Conservation (phyloP, 1,140 invertebrate species). For the Dufourea novaeangliae region DNA sequence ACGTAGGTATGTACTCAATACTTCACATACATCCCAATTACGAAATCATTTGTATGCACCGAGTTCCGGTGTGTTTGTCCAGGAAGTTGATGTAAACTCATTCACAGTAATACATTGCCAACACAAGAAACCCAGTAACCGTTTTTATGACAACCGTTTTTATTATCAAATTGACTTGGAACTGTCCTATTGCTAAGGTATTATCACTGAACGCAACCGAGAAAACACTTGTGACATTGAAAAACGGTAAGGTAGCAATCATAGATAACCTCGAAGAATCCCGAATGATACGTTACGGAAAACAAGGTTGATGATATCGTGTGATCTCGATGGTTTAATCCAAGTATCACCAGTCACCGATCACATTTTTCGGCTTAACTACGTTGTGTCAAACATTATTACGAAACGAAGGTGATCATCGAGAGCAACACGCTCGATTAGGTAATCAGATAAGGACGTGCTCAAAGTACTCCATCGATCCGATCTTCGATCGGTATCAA, state of each 20-base stretch:
- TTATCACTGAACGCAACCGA: not conserved
- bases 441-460: conserved; percentile 21
- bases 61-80: too few species aligned
- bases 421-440: not conserved
- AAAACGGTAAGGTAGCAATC: not conserved
- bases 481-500: conserved; percentile 13
- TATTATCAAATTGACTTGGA: too few species aligned
- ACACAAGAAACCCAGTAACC: too few species aligned
- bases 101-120: too few species aligned
- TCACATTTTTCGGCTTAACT: conserved; percentile 17
- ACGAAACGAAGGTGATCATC: conserved; percentile 14
- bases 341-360: not conserved
- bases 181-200: not conserved
- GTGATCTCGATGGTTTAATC: conserved; percentile 12
- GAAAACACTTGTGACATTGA: not conserved
- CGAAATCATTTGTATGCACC: too few species aligned
- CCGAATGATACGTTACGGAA: not conserved
- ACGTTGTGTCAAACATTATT: not conserved
- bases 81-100: too few species aligned
- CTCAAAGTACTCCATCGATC: not conserved
- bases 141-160: too few species aligned
- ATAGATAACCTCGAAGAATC: not conserved
- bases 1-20: too few species aligned
- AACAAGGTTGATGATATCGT: conserved; percentile 14
- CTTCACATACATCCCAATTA: too few species aligned